A percentile compares a stretch with the other conserved stretches of the same genome.
These are phyloP conservation scores for Poeciliopsis retropinna DNA, from an alignment of 2,113 vertebrate species.

Conservation along the genomic window DNA sequence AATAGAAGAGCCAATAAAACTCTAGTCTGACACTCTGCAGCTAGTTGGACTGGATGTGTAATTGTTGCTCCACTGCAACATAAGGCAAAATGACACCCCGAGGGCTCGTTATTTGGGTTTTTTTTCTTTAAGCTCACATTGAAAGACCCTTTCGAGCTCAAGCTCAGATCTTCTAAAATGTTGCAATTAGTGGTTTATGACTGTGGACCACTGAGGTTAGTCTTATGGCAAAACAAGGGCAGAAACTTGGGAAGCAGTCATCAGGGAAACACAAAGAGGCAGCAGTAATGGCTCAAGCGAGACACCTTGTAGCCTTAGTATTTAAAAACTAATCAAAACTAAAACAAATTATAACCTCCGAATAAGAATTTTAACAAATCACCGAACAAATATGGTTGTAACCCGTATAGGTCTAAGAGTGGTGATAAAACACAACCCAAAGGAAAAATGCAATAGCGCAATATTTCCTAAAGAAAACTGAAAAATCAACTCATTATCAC, in stretches of 20 bases:
- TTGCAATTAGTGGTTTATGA: slow-evolving; percentile 55
- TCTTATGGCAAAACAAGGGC: slow-evolving; percentile 34
- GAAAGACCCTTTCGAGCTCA: slow-evolving; percentile 56
- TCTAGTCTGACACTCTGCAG: slow-evolving; percentile 57
- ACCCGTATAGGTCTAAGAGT: slow-evolving; percentile 4
- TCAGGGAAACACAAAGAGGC: slow-evolving; percentile 28
- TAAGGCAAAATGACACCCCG: slow-evolving; percentile 68
- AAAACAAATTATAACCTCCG: background rate
- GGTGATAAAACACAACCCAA: slow-evolving; percentile 4
- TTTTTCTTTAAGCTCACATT: slow-evolving; percentile 57
- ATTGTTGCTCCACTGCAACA: slow-evolving; percentile 72
- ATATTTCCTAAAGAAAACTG: slow-evolving; percentile 34
- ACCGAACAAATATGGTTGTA: slow-evolving; percentile 12
- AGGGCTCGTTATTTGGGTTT: slow-evolving; percentile 72
- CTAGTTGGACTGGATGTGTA: slow-evolving; percentile 71
- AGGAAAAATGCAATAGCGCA: slow-evolving; percentile 14
- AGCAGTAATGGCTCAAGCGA: slow-evolving; percentile 24
- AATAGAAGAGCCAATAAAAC: slow-evolving; percentile 70
- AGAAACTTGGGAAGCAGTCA: slow-evolving; percentile 35
- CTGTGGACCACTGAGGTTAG: slow-evolving; percentile 39
- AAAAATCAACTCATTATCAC: slow-evolving; percentile 62
- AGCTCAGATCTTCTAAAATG: slow-evolving; percentile 52
- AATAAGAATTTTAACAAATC: slow-evolving; percentile 20
- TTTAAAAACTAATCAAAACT: slow-evolving; percentile 21
- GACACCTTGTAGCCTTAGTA: slow-evolving; percentile 29